These are phyloP conservation scores for Guaruba guarouba DNA, from an alignment of 2,113 vertebrate genomes.

Conservation along the genomic window DNA sequence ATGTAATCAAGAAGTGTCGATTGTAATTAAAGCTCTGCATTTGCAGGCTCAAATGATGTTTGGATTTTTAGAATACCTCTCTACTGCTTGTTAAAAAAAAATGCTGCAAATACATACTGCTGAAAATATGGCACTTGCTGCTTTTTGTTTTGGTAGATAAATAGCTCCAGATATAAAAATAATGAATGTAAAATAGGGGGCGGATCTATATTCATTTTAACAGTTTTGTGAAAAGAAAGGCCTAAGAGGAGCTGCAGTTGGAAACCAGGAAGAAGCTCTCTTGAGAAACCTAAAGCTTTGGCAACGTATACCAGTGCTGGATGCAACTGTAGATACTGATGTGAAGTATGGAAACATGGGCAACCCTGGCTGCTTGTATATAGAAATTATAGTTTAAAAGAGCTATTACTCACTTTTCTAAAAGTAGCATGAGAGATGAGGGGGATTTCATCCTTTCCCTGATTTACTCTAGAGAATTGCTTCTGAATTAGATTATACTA, in stretches of 20 bases:
- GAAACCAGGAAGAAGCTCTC: neutral
- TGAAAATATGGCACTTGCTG: neutral
- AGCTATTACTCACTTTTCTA: neutral
- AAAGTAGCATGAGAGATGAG: neutral
- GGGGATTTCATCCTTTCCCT: neutral
- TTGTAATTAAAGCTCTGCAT: neutral
- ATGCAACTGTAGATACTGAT: neutral
- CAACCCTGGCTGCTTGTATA: neutral
- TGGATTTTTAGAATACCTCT: neutral
- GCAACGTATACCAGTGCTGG: neutral
- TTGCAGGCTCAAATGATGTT: neutral
- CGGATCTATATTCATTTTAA: neutral
- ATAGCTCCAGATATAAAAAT: neutral
- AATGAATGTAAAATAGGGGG: neutral
- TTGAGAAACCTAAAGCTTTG: neutral
- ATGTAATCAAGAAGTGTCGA: accelerated
- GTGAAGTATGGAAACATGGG: neutral
- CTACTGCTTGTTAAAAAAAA: neutral
- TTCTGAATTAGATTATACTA: neutral
- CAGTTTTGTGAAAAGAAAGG: neutral
- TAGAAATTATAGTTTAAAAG: neutral
- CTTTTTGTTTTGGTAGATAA: neutral
- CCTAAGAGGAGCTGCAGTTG: neutral
- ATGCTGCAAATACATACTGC: neutral
- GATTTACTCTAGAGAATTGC: neutral